Base-by-base conservation (phyloP, 2,797 vertebrate genomes). In the Darevskia mixta region DNA sequence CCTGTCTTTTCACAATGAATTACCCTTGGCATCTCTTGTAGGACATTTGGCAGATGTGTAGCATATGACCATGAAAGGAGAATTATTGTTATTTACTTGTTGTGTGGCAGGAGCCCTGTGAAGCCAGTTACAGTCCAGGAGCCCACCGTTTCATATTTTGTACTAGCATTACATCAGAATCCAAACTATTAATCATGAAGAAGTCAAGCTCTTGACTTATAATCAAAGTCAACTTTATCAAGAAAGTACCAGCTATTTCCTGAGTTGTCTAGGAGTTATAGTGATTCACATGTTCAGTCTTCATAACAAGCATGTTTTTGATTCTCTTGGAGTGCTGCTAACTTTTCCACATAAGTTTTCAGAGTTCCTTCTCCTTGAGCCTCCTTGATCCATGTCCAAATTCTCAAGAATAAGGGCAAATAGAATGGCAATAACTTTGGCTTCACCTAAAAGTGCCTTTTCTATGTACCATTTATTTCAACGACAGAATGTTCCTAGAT, bases 1-100 rank as follows among this genome's bases (percentile, higher is more conserved):
- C 6, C 32, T 85, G 78, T 32, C 78, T 81, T 84, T 86, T 86
- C 69, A 69, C 58, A 89, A 86, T 82, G 78, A 76, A 81, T 89
- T 89, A 81, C 83, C 61, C 78, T 88, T 85, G 82, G 69, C 77
- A 67, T 80, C 69, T 85, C 71, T 80, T 73, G n/a, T 66, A 76
- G 77, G 77, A 17, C 83, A 85, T 66, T 80, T 41, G 43, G 69
- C 69, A 88, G 77, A 32, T 79, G 18, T 89, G n/a, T 55, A 20
- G 18, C 29, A 87, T 3, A 79, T 15, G 58, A 9, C 10, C 43
- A 71, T 38, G 79, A 49, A 32, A 66, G 29, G 23, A 88, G 13
- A 45, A 64, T 49, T 85, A 79, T 85, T 78, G n/a, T 69, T 73
- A 73, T 80, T 85, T 80, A 80, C 43, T 66, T 85, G 49, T 49